Base-by-base conservation (phyloP, 2,888 invertebrate species). In the Sipunculus nudus region DNA sequence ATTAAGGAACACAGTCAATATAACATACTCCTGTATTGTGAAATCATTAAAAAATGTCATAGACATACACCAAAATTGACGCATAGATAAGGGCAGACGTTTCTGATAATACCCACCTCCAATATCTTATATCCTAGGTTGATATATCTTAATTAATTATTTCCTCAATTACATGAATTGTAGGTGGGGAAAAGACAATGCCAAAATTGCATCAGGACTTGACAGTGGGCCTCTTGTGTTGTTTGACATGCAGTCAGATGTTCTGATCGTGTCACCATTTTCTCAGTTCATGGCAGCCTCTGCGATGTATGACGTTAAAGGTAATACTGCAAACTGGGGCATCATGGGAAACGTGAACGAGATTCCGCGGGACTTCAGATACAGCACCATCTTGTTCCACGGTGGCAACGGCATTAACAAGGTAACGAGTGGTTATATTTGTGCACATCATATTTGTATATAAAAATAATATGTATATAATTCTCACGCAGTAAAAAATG, bases 231-330 rank as follows among this genome's bases (percentile, higher is more conserved):
- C 63, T 19, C 25, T 63, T 6, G 35, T 63, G 23, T 28, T 63
- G 52, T 63, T 63, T 53, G 61, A 63, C 43, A 40, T 26, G 19
- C 19, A 25, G 6, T 53, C 32, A 23, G 31, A 57, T 26, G 48
- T 41, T 13, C 3, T 62, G 16, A 50, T 63, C 23, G 53, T 63
- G 10, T 57, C 56, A 38, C 43, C 63, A 6, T 61, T 62, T 26
- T 43, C 60, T 43, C 56, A 63, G 28, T 74, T 74, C 62, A 71
- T 73, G 69, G 63, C 69, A 1, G 69, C 70, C 23, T 73, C 73
- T 5, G 55, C 67, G 21, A 65, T 54, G 50, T 67, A 72, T 25
- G 67, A 72, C 56, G 32, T 25, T 1, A 6, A 40, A 52, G 59
- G 28, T 4, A 31, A 48, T 25, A 39, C 49, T 1, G 29, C 53